Percentiles rank a stretch among this genome's conserved stretches.
Evolutionary conservation across 2,888 invertebrate genomes (phyloP).

Genomic region (Norana najaformis): DNA sequence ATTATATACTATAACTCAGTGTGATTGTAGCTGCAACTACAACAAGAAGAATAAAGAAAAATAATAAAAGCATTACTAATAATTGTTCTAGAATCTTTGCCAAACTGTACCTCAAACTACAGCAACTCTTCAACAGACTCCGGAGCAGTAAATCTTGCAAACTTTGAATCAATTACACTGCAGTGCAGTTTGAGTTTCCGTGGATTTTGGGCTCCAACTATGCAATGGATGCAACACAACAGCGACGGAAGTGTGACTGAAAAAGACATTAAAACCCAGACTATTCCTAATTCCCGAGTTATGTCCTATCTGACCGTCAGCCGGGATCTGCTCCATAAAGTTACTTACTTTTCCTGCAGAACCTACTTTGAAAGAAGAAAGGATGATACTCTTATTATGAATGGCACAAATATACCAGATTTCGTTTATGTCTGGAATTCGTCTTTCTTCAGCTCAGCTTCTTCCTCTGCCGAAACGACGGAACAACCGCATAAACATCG

Average conservation of each 20-base stretch:
- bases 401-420: not conserved
- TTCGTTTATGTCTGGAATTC: slow-evolving; percentile 9
- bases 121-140: not conserved
- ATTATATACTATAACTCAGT: too few relatives aligned
- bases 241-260: not conserved
- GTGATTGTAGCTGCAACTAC: too few relatives aligned
- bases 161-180: too few relatives aligned
- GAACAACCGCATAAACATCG: too few relatives aligned
- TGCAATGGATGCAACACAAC: not conserved
- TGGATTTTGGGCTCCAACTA: not conserved
- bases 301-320: not conserved
- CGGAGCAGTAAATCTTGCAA: too few relatives aligned
- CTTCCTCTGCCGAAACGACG: not conserved
- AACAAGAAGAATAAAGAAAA: not conserved
- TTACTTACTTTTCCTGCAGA: not conserved
- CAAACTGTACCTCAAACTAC: not conserved
- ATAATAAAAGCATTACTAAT: not conserved
- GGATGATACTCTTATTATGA: not conserved
- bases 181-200: slow-evolving; percentile 7
- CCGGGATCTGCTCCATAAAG: not conserved
- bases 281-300: not conserved
- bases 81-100: not conserved
- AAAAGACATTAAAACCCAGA: not conserved
- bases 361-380: not conserved
- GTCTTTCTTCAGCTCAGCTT: not conserved